Evolutionary conservation across 2,113 vertebrate species (phyloP).

Genomic region (Ceyx cyanopectus): DNA sequence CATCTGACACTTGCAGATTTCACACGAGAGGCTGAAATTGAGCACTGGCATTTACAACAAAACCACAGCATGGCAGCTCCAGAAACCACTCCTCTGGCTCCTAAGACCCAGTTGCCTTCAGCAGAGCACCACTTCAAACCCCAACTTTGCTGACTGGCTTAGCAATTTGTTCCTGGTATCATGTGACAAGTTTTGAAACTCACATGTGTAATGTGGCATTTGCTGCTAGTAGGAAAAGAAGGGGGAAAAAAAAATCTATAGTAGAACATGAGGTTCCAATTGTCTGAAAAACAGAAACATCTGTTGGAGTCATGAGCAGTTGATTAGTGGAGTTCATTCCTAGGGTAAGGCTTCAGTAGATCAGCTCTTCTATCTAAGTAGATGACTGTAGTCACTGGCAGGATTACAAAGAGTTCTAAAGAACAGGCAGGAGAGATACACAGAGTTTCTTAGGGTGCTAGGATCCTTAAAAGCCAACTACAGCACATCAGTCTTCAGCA

Average conservation of each 20-base stretch:
- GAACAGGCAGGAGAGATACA: not conserved
- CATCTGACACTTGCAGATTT: slow-evolving; percentile 51
- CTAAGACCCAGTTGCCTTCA: not conserved
- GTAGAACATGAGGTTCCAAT: slow-evolving; percentile 71
- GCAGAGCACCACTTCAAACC: slow-evolving; percentile 68
- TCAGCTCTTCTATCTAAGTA: slow-evolving; percentile 52
- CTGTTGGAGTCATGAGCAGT: slow-evolving; percentile 73
- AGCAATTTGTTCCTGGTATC: slow-evolving; percentile 74
- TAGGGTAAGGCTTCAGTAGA: slow-evolving; percentile 61
- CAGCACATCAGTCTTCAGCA: not conserved
- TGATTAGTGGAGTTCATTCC: slow-evolving; percentile 75
- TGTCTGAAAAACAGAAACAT: slow-evolving; percentile 74
- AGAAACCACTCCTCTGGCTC: not conserved
- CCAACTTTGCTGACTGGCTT: slow-evolving; percentile 50
- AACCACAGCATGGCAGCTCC: slow-evolving; percentile 32
- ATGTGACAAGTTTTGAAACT: slow-evolving; percentile 68
- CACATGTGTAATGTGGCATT: slow-evolving; percentile 56
- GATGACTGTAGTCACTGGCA: slow-evolving; percentile 25
- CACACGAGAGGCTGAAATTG: not conserved
- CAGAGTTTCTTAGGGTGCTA: not conserved
- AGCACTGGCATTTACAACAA: slow-evolving; percentile 42
- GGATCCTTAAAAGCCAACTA: not conserved
- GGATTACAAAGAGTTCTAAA: slow-evolving; percentile 8
- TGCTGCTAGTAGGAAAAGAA: slow-evolving; percentile 44
- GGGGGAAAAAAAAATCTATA: not conserved